Evolutionary conservation across 2,113 vertebrate genomes (phyloP).

Genomic region (Rhinolophus ferrumequinum): DNA sequence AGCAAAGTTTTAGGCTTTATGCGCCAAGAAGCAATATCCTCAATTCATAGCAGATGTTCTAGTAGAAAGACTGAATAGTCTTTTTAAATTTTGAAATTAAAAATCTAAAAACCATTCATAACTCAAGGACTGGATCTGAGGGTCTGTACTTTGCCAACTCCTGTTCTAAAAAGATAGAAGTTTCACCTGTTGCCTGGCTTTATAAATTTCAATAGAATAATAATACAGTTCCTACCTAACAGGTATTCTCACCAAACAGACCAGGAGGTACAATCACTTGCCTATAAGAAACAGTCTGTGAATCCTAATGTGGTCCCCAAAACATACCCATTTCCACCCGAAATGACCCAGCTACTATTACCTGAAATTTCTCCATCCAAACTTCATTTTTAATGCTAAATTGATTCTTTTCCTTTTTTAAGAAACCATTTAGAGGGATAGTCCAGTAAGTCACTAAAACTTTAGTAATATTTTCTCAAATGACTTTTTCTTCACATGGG

Average conservation of each 20-base stretch:
- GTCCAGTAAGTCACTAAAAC: background rate
- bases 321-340: background rate
- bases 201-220: background rate
- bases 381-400: background rate
- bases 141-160: background rate
- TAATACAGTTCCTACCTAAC: background rate
- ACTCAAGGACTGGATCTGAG: background rate
- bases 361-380: background rate
- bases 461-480: background rate
- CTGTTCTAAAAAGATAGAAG: background rate
- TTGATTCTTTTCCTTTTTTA: background rate
- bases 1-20: background rate
- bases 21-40: background rate
- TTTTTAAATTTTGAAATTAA: constrained; percentile 22
- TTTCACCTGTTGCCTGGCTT: background rate
- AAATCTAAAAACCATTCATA: background rate
- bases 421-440: background rate
- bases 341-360: background rate
- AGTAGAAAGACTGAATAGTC: background rate
- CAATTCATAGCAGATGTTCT: background rate
- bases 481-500: background rate
- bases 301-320: background rate
- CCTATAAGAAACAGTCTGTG: background rate
- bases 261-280: background rate
- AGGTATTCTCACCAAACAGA: background rate